phyloP scores from a whole-genome alignment of 2,113 vertebrate genomes.

The Taurulus bubalis region DNA sequence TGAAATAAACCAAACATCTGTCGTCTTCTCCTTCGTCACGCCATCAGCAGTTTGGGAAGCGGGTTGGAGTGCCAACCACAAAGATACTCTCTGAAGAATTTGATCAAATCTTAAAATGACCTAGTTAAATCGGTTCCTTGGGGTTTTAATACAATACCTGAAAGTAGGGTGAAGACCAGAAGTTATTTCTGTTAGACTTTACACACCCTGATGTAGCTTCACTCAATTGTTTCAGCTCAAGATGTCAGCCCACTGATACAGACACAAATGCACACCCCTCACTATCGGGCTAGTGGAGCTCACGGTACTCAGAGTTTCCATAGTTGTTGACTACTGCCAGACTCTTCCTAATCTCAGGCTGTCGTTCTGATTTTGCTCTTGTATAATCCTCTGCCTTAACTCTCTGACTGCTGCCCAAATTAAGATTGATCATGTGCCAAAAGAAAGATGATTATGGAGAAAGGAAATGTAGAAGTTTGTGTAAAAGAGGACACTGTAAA shows the following conservation, averaged over 20 bases:
- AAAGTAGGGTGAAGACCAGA: not conserved
- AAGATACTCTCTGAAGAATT: not conserved
- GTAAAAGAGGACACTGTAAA: not conserved
- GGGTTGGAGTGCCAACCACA: slow-evolving; percentile 4
- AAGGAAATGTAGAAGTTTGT: slow-evolving; percentile 11
- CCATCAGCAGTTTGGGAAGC: slow-evolving; percentile 12
- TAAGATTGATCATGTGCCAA: slow-evolving; percentile 41
- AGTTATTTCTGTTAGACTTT: not conserved
- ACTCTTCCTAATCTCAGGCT: slow-evolving; percentile 61
- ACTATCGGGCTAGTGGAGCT: not conserved
- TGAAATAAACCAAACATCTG: slow-evolving; percentile 49
- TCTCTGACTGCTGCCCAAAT: slow-evolving; percentile 38
- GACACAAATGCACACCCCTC: not conserved
- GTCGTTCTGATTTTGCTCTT: slow-evolving; percentile 47
- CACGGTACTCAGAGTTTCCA: slow-evolving; percentile 30
- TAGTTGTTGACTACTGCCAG: slow-evolving; percentile 26
- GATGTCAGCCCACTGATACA: not conserved
- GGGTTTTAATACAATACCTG: not conserved
- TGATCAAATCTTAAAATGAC: not conserved
- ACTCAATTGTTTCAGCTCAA: slow-evolving; percentile 9
- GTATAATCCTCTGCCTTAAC: slow-evolving; percentile 59
- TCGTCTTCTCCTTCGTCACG: not conserved
- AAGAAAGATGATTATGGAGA: slow-evolving; percentile 29
- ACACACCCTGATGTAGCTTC: slow-evolving; percentile 36
- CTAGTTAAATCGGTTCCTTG: not conserved